Conservation (phyloP, 2,797 vertebrate species). For the Dendrocincla fuliginosa region DNA sequence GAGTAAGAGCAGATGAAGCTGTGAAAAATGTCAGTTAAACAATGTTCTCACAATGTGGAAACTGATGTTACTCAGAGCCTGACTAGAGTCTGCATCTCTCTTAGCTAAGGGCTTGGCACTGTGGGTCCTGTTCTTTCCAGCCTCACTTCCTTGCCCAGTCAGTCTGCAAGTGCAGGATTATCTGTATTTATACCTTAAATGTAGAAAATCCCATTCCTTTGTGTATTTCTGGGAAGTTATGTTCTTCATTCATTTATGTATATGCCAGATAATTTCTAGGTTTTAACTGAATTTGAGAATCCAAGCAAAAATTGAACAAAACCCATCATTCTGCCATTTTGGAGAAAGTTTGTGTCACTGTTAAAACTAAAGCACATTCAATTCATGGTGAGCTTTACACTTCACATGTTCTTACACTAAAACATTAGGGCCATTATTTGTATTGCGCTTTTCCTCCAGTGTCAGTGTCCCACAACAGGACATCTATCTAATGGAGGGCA, state of each 20-base stretch:
- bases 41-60: neutral
- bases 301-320: neutral
- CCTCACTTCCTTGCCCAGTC: neutral
- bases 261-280: neutral
- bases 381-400: neutral
- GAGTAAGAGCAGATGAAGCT: neutral
- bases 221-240: neutral
- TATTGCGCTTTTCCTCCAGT: neutral
- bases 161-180: neutral
- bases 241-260: neutral
- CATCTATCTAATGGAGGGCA: neutral
- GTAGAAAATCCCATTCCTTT: neutral
- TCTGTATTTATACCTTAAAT: neutral
- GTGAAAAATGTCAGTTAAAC: neutral
- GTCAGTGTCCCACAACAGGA: neutral
- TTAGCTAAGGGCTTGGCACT: neutral
- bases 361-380: neutral
- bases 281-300: neutral
- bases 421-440: neutral
- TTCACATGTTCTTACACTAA: neutral
- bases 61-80: neutral
- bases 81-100: neutral
- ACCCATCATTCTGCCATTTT: neutral
- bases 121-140: neutral
- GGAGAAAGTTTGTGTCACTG: neutral